Evolutionary conservation across 1,140 invertebrate genomes (phyloP).

Genomic region (Caerostris darwini): DNA sequence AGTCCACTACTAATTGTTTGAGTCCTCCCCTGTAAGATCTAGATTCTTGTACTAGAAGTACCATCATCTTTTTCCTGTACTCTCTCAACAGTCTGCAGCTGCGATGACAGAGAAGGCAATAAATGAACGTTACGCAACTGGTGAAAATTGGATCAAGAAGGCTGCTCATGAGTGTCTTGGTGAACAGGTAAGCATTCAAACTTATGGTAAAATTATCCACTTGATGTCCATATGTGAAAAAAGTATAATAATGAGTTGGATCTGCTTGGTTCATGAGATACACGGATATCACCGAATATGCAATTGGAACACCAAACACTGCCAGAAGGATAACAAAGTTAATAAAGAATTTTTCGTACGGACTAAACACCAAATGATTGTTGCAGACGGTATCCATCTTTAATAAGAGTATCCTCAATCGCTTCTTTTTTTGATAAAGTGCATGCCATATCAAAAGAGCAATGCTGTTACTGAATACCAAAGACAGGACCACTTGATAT

Average conservation of each 20-base stretch:
- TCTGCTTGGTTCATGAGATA: conserved; percentile 35
- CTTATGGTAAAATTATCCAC: not conserved
- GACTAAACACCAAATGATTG: not conserved
- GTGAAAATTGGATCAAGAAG: conserved; percentile 49
- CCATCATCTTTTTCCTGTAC: not conserved
- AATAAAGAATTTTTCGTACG: conserved; percentile 22
- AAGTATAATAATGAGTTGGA: conserved; percentile 1
- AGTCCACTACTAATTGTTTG: not conserved
- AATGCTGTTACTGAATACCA: conserved; percentile 25
- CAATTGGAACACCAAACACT: not conserved
- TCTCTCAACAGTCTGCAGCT: conserved; percentile 19
- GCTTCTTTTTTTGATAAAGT: not conserved
- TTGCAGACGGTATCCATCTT: conserved; percentile 7
- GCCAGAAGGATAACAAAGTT: not conserved
- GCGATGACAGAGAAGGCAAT: conserved; percentile 47
- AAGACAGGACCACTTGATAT: conserved; percentile 38
- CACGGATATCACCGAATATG: not conserved
- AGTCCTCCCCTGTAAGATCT: not conserved
- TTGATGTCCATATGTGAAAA: conserved; percentile 45
- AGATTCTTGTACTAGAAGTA: not conserved
- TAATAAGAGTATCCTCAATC: not conserved
- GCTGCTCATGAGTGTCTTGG: not conserved
- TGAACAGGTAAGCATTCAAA: conserved; percentile 20
- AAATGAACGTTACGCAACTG: conserved; percentile 15
- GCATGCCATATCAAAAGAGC: conserved; percentile 35